Evolutionary conservation across 92 coral and sea anemone species (phyloP).

Genomic region (Parazoanthus atlanticus): DNA sequence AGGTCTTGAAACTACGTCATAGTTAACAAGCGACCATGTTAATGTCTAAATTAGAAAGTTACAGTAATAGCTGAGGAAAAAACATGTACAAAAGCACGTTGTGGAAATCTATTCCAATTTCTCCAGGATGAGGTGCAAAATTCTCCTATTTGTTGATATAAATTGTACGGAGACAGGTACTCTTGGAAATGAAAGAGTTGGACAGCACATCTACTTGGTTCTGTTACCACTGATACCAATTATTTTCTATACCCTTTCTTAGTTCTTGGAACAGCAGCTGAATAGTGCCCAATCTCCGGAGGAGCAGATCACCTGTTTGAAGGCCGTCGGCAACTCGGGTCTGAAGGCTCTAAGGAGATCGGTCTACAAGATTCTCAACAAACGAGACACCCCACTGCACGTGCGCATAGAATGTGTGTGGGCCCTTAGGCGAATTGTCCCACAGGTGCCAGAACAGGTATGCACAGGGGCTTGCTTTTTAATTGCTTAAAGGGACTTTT

Average conservation of each 20-base stretch:
- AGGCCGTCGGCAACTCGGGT: slow-evolving; percentile 90
- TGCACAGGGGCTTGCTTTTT: neutral
- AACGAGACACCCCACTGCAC: slow-evolving; percentile 36
- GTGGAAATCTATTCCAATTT: too few relatives aligned
- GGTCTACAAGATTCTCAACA: slow-evolving; percentile 48
- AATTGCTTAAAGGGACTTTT: too few relatives aligned
- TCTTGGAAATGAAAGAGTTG: neutral
- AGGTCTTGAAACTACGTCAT: too few relatives aligned
- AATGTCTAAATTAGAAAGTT: too few relatives aligned
- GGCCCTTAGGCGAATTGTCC: slow-evolving; percentile 83
- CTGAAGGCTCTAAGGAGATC: slow-evolving; percentile 27
- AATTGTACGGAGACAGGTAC: too few relatives aligned
- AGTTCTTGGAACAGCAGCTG: slow-evolving; percentile 47
- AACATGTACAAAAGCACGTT: too few relatives aligned
- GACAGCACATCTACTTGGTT: neutral
- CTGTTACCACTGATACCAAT: neutral
- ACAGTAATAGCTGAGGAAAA: too few relatives aligned
- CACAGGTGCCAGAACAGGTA: slow-evolving; percentile 43
- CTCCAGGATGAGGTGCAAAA: too few relatives aligned
- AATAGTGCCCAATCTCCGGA: slow-evolving; percentile 12
- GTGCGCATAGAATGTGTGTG: slow-evolving; percentile 79
- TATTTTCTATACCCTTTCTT: neutral
- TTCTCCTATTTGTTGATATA: too few relatives aligned
- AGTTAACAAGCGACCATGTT: too few relatives aligned
- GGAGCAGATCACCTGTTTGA: slow-evolving; percentile 58